These are phyloP conservation scores for Procapra przewalskii DNA, from an alignment of 2,113 vertebrate species.

Conservation along the genomic window DNA sequence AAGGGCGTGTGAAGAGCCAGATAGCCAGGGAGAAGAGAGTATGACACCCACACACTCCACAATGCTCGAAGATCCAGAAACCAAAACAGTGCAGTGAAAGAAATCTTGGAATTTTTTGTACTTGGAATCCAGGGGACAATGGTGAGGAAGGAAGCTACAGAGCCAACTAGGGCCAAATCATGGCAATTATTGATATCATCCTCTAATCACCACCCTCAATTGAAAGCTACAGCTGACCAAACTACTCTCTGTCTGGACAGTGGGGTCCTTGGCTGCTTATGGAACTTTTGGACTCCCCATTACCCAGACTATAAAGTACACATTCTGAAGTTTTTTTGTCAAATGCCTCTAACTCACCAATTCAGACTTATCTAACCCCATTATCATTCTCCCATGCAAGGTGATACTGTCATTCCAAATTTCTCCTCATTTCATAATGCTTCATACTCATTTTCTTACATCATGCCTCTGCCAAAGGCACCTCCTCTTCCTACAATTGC, in stretches of 20 bases:
- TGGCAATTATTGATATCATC: background rate
- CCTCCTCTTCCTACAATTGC: background rate
- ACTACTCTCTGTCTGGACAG: background rate
- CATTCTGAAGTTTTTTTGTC: background rate
- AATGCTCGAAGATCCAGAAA: background rate
- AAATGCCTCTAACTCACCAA: background rate
- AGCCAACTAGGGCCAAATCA: background rate
- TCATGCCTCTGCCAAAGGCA: background rate
- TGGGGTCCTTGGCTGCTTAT: background rate
- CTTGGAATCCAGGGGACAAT: background rate
- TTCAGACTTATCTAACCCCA: background rate
- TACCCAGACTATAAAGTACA: background rate
- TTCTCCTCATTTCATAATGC: background rate
- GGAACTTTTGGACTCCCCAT: background rate
- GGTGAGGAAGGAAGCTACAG: background rate
- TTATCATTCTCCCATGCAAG: background rate
- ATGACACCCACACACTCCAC: accelerated
- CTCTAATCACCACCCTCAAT: no score
- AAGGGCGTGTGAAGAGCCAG: background rate
- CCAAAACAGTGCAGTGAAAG: background rate
- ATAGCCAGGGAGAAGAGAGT: background rate
- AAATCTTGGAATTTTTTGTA: background rate
- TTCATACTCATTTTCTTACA: background rate
- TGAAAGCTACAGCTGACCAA: background rate
- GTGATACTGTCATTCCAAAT: background rate